Percentiles rank a stretch among this genome's conserved stretches.
Evolutionary conservation across 2,113 vertebrate genomes (phyloP).

Genomic region (Butastur rufipennis): DNA sequence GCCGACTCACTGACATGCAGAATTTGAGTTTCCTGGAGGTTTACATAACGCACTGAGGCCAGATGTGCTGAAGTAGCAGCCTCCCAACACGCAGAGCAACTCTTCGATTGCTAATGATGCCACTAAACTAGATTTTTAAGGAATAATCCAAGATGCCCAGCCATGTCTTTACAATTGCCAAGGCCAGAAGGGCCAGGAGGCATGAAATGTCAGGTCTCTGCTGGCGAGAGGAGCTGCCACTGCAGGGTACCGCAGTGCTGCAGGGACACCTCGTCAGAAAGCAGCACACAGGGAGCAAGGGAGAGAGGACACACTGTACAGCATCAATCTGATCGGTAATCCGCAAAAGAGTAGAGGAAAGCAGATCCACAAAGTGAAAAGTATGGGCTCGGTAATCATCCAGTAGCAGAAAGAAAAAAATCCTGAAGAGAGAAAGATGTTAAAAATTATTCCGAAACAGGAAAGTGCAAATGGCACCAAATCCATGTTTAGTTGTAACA

Average conservation of each 20-base stretch:
- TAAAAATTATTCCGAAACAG: conserved; percentile 7
- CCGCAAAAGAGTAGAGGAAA: neutral
- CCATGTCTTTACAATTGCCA: neutral
- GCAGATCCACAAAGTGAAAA: neutral
- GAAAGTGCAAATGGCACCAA: neutral
- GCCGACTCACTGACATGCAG: neutral
- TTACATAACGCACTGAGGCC: neutral
- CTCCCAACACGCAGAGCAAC: neutral
- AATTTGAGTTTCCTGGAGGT: neutral
- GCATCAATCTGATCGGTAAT: neutral
- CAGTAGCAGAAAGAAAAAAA: neutral
- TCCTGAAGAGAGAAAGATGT: neutral
- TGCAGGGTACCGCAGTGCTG: neutral
- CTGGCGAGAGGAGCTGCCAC: fast-evolving
- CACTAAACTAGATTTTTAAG: neutral
- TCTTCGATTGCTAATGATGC: neutral
- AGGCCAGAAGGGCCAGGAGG: neutral
- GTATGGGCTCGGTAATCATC: neutral
- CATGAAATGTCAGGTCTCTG: neutral
- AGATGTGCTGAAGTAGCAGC: neutral
- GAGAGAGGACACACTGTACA: neutral
- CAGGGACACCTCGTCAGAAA: neutral
- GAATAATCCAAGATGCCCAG: neutral
- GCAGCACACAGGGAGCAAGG: neutral
- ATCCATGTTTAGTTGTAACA: conserved; percentile 32